Conservation (phyloP, 1,140 invertebrate species). For the Lerema accius region DNA sequence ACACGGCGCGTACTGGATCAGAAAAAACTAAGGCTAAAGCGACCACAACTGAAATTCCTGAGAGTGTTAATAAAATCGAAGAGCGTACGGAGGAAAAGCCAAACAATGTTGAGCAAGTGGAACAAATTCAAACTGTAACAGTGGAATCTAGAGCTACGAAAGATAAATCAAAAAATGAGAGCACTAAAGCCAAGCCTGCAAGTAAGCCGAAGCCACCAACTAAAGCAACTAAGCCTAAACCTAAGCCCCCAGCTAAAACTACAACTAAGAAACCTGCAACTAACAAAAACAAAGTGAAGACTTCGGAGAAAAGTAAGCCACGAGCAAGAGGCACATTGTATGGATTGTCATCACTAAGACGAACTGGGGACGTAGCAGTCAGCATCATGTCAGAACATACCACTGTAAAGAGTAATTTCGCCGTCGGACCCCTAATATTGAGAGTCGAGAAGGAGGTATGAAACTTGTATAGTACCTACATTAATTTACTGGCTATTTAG, state of each 20-base stretch:
- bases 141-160: conserved; percentile 60
- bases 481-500: no score
- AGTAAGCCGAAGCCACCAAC: conserved; percentile 51
- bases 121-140: conserved; percentile 53
- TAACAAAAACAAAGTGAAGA: conserved; percentile 79
- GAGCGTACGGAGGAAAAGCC: conserved; percentile 45
- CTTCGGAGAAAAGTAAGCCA: conserved; percentile 80
- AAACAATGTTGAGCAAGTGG: conserved; percentile 48
- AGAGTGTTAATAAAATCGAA: conserved; percentile 47
- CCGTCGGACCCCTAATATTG: conserved; percentile 89
- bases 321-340: conserved; percentile 90
- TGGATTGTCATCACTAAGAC: conserved; percentile 88
- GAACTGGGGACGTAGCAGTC: conserved; percentile 90
- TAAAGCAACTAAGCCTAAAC: conserved; percentile 58
- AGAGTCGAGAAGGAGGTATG: conserved; percentile 91
- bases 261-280: conserved; percentile 67
- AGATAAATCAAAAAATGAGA: conserved; percentile 54
- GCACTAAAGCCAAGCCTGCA: conserved; percentile 52
- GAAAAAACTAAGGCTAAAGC: conserved; percentile 44
- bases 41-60: conserved; percentile 45
- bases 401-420: conserved; percentile 91
- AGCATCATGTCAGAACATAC: conserved; percentile 90
- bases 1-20: conserved; percentile 52
- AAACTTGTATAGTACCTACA: no score
- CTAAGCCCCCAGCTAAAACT: conserved; percentile 62